Base-by-base conservation (phyloP, 2,888 invertebrate genomes). In the Cephus pygmeus region DNA sequence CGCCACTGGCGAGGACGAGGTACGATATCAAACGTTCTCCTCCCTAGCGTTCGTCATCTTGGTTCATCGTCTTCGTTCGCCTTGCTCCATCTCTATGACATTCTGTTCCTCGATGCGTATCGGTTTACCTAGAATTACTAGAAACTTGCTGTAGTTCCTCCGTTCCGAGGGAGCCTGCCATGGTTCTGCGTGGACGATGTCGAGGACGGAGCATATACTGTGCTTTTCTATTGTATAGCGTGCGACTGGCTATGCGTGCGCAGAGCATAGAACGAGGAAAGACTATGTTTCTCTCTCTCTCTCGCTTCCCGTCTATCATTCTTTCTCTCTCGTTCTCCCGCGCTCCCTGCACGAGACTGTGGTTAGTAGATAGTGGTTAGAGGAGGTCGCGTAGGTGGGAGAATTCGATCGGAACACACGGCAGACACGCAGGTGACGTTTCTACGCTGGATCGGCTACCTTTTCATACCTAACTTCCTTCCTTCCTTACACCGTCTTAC, bases 1-100 rank as follows among this genome's bases (percentile, higher is more conserved):
- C 79, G 96, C 96, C 91, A 96, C 97, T 92, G 96, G 97, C 92
- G 98, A 98, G 94, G 98, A 98, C 95, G 98, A 98, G 98, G 98
- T 98, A 90, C 94, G 96, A 92, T 80, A n/a, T 74, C 83, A 81
- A 80, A 81, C 82, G 81, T 78, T 78, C 75, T 78, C 74, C 76
- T 80, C 81, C 80, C 83, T 81, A 81, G 82, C 79, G 75, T 73
- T 79, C 79, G 75, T 79, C 80, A 80, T 81, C 84, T 78, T 81
- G 77, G 79, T 79, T 69, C 76, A 12, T 6, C 71, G 12, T 69
- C 34, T 69, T 31, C 73, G 34, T 34, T 33, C 75, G 77, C 76
- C 75, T 73, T 34, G 77, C 77, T 79, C 73, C 78, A 73, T 56
- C 23, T 56, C 56, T 56, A 23, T 56, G 56, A 23, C 56, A 23